These are phyloP conservation scores for Pogonocherus hispidulus DNA, from an alignment of 2,888 invertebrate genomes.

Conservation along the genomic window DNA sequence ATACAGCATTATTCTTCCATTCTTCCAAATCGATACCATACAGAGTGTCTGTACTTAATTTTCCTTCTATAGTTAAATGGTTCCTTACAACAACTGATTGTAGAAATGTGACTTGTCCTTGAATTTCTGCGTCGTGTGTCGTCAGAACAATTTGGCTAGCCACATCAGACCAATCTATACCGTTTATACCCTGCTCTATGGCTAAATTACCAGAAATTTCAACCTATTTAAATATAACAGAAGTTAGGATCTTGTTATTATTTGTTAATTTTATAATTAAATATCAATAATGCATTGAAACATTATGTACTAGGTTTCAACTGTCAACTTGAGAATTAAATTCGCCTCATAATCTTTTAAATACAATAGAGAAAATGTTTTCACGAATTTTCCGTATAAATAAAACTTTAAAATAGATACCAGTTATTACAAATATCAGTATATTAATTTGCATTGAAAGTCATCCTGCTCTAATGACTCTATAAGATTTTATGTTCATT, in stretches of 20 bases:
- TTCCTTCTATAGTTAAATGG: conserved; percentile 49
- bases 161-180: conserved; percentile 62
- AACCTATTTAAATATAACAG: conserved; percentile 56
- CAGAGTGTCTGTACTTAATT: conserved; percentile 63
- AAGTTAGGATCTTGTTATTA: too few species aligned
- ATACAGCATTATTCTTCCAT: conserved; percentile 68
- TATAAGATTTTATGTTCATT: too few species aligned
- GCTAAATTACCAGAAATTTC: conserved; percentile 58
- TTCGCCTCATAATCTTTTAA: too few species aligned
- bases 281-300: too few species aligned
- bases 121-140: conserved; percentile 61
- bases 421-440: too few species aligned
- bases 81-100: conserved; percentile 58
- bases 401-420: too few species aligned
- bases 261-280: too few species aligned
- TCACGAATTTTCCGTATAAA: too few species aligned
- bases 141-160: conserved; percentile 66
- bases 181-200: conserved; percentile 57
- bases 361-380: too few species aligned
- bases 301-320: too few species aligned
- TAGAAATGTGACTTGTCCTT: conserved; percentile 64
- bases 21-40: conserved; percentile 65
- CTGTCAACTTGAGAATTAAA: background rate
- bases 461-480: too few species aligned
- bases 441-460: too few species aligned